These are phyloP conservation scores for Apamea epomidion DNA, from an alignment of 2,888 invertebrate species.

Conservation along the genomic window DNA sequence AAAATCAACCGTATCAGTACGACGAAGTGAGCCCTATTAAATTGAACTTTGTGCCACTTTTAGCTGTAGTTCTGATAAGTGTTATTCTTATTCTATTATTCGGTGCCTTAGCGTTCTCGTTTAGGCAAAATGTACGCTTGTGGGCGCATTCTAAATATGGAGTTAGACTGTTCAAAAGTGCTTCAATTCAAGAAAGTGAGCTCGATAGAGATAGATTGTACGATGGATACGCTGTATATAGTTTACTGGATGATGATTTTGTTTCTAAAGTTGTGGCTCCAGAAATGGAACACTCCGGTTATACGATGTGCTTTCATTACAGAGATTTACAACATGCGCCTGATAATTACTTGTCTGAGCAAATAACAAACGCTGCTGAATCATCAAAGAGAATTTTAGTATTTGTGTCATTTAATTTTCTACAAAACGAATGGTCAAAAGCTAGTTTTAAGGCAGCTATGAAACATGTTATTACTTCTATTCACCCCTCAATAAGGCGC, in stretches of 20 bases:
- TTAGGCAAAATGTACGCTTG: conserved; percentile 94
- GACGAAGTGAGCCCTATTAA: conserved; percentile 93
- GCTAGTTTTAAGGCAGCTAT: conserved; percentile 95
- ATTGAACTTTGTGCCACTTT: conserved; percentile 93
- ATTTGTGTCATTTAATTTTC: conserved; percentile 94
- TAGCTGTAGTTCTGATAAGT: conserved; percentile 93
- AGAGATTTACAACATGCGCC: conserved; percentile 91
- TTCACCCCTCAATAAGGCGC: conserved; percentile 92
- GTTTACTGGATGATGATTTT: conserved; percentile 94
- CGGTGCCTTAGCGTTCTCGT: conserved; percentile 93
- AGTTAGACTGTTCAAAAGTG: conserved; percentile 93
- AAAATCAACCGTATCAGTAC: conserved; percentile 91
- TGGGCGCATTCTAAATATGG: conserved; percentile 96
- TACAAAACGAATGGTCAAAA: conserved; percentile 96
- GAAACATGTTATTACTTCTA: conserved; percentile 92
- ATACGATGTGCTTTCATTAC: conserved; percentile 93
- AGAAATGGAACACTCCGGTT: conserved; percentile 93
- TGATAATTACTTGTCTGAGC: conserved; percentile 91
- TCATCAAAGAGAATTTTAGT: conserved; percentile 93
- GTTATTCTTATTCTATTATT: conserved; percentile 93
- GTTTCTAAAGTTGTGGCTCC: conserved; percentile 92
- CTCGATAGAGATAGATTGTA: conserved; percentile 93
- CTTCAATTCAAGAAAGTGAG: conserved; percentile 90
- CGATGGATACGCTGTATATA: conserved; percentile 97
- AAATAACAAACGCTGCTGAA: conserved; percentile 91